Conservation (phyloP, 1,140 invertebrate species). For the Protaetia brevitarsis region DNA sequence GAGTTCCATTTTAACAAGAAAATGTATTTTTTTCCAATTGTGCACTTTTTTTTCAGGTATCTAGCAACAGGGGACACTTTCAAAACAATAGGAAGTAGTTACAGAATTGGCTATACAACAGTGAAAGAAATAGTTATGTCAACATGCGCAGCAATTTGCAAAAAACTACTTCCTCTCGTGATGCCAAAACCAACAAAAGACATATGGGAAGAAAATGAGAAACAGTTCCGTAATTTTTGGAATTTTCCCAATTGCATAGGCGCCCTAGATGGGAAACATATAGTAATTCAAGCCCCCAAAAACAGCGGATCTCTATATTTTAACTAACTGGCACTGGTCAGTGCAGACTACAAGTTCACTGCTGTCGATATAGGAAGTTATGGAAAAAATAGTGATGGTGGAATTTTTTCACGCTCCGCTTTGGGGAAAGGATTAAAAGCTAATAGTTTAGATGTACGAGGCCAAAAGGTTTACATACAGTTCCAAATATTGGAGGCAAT, state of each 20-base stretch:
- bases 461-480: too few relatives aligned
- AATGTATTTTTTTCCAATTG: constrained; percentile 1
- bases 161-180: constrained; percentile 28
- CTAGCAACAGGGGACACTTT: constrained; percentile 27
- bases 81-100: background rate
- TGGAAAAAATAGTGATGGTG: constrained; percentile 40
- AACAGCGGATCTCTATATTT: too few relatives aligned
- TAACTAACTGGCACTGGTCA: constrained; percentile 46
- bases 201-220: constrained; percentile 19
- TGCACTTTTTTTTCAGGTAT: constrained; percentile 23
- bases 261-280: too few relatives aligned
- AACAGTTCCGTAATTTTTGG: too few relatives aligned
- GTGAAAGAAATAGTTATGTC: constrained; percentile 28
- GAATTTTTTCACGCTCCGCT: constrained; percentile 32
- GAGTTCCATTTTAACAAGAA: constrained; percentile 12
- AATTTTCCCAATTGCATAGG: too few relatives aligned
- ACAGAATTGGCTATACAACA: constrained; percentile 26
- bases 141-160: constrained; percentile 29
- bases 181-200: constrained; percentile 28
- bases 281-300: too few relatives aligned
- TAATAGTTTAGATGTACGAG: background rate
- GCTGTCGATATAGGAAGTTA: constrained; percentile 43
- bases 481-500: too few relatives aligned
- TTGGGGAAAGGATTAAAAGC: constrained; percentile 5
- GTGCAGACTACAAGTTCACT: constrained; percentile 48